Percentiles rank a stretch among this genome's conserved stretches.
Conservation (phyloP, 2,888 invertebrate genomes). For the Uloborus plumipes region DNA sequence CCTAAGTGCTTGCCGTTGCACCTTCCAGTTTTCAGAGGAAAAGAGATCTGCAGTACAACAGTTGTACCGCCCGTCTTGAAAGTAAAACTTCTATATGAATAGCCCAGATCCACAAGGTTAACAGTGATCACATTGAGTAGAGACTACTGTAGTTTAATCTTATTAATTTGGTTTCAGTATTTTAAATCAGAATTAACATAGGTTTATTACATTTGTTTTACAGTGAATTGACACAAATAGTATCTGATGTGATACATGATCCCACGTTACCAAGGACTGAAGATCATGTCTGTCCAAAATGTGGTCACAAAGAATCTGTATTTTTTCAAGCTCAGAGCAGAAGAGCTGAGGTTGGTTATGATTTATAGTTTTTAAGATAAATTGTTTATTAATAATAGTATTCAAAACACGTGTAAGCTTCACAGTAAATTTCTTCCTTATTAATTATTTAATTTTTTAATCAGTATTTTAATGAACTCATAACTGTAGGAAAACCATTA, state of each 20-base stretch:
- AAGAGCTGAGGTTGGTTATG: slow-evolving; percentile 82
- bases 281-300: slow-evolving; percentile 98
- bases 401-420: too few relatives aligned
- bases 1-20: too few relatives aligned
- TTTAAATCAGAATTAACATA: slow-evolving; percentile 5
- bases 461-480: too few relatives aligned
- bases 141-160: not conserved
- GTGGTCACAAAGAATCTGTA: slow-evolving; percentile 94
- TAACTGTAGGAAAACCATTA: too few relatives aligned
- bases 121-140: too few relatives aligned
- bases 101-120: too few relatives aligned
- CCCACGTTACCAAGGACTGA: slow-evolving; percentile 98
- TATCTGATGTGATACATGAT: slow-evolving; percentile 97
- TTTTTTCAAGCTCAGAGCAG: slow-evolving; percentile 99
- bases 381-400: not conserved
- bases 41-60: too few relatives aligned
- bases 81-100: too few relatives aligned
- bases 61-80: too few relatives aligned
- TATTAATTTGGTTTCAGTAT: not conserved
- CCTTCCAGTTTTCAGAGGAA: too few relatives aligned
- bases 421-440: too few relatives aligned
- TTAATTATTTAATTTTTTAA: too few relatives aligned
- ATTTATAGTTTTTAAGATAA: not conserved
- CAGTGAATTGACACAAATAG: slow-evolving; percentile 97
- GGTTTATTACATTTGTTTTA: slow-evolving; percentile 63